These are phyloP conservation scores for Mesoligia furuncula DNA, from an alignment of 2,888 invertebrate species.

Conservation along the genomic window DNA sequence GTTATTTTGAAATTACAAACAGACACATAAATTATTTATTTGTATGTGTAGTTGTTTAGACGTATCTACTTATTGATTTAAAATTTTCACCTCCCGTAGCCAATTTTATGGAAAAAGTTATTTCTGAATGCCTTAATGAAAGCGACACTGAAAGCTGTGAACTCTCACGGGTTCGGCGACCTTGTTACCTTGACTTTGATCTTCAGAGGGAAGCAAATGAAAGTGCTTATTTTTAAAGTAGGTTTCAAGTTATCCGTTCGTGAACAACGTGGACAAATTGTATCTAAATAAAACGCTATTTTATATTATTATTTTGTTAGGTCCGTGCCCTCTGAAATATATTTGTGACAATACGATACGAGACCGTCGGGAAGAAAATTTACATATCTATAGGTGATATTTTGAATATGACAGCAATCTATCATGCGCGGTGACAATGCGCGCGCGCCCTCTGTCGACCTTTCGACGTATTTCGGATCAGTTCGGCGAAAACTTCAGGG, in stretches of 20 bases:
- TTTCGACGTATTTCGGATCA: slow-evolving; percentile 68
- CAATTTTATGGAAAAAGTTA: slow-evolving; percentile 2
- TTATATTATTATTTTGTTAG: slow-evolving; percentile 64
- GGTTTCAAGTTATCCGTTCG: slow-evolving; percentile 8
- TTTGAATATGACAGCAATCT: slow-evolving; percentile 86
- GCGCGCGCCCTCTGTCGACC: slow-evolving; percentile 78
- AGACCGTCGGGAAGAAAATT: slow-evolving; percentile 73
- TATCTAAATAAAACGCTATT: slow-evolving; percentile 52
- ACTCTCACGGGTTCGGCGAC: slow-evolving; percentile 47
- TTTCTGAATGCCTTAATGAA: slow-evolving; percentile 43
- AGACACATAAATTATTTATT: no score
- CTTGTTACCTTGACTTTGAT: slow-evolving; percentile 76
- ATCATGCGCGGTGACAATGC: slow-evolving; percentile 84
- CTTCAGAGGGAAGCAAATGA: slow-evolving; percentile 61
- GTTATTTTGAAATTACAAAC: no score
- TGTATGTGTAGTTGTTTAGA: neutral
- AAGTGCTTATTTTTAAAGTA: slow-evolving; percentile 64
- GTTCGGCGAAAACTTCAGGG: slow-evolving; percentile 54
- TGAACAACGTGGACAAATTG: slow-evolving; percentile 55
- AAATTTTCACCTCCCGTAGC: neutral
- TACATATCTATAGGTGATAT: slow-evolving; percentile 83
- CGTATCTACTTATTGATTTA: no score
- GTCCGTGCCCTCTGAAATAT: slow-evolving; percentile 69
- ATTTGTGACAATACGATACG: slow-evolving; percentile 70
- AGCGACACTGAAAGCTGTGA: slow-evolving; percentile 42